Evolutionary conservation across 2,888 invertebrate genomes (phyloP), one percentile per base, ranked within the genome.

Genomic region (Metopia argyrocephala): DNA sequence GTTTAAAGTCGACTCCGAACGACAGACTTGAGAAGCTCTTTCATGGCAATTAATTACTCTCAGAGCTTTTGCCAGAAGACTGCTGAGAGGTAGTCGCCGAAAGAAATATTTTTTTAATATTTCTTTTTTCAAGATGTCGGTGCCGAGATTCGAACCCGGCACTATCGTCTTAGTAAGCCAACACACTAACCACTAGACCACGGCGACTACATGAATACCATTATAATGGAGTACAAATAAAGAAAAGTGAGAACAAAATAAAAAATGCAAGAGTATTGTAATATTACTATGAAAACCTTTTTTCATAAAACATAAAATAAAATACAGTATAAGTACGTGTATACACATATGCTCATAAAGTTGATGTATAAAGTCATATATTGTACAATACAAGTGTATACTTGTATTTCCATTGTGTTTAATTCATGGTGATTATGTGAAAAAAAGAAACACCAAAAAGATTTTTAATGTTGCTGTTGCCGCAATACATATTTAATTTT

Each of bases 191-290:
- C 38, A 12, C 12, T 4, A 3, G 15, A 38, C 38, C 38, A 12
- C 15, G 9, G 38, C 0, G 3, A 2, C 38, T 12, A 12, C 38
- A 12, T 12, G 15, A 38, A 38, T 15, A 38, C 38, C 9, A 12
- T 38, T 9, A 12, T 38, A 38, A 3, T 9, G 38, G 38, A 15
- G 15, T 38, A 12, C 15, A 38, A 38, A 38, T 38, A 38, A 38
- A 38, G 38, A 2, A 54, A 25, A 54, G 23, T 12, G n/a, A 27
- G 15, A 25, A 25, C 12, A 5, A n/a, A 54, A 15, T 20, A 21
- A 57, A 59, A 69, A 38, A 38, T 38, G 38, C 45, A 45, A 12
- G n/a, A 6, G 20, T 68, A 38, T 68, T 68, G 68, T 68, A 56
- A 56, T 45, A 62, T 62, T 62, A 62, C 62, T 62, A 48, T 46